Evolutionary conservation across 2,797 vertebrate genomes (phyloP).

Genomic region (Pangasius krempfi): DNA sequence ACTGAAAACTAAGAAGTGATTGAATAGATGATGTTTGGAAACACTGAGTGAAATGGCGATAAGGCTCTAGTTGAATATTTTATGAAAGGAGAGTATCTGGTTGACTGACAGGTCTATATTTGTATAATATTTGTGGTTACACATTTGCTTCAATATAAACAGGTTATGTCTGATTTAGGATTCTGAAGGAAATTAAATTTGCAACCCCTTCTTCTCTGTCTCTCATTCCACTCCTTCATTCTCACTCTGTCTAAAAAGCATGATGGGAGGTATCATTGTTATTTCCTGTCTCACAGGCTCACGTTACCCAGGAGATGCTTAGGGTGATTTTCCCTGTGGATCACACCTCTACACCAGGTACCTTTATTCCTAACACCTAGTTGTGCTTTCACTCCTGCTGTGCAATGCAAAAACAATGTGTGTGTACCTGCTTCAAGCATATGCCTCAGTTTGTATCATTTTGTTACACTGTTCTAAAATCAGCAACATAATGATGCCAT

Average conservation of each 20-base stretch:
- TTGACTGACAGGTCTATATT: background rate
- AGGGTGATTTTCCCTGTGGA: slow-evolving; percentile 38
- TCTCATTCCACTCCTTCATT: background rate
- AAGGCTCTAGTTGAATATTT: background rate
- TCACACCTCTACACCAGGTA: slow-evolving; percentile 44
- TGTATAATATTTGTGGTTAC: background rate
- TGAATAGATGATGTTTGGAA: slow-evolving; percentile 37
- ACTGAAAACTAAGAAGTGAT: background rate
- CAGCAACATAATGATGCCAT: slow-evolving; percentile 41
- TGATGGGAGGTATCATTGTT: background rate
- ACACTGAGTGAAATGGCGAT: background rate
- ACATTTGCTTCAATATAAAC: background rate
- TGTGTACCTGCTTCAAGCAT: background rate
- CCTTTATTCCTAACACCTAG: slow-evolving; percentile 43
- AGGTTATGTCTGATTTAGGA: background rate
- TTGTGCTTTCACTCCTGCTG: slow-evolving; percentile 12
- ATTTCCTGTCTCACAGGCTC: slow-evolving; percentile 37
- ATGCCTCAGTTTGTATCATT: slow-evolving; percentile 32
- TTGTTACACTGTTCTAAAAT: slow-evolving; percentile 30
- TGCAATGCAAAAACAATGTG: slow-evolving; percentile 48
- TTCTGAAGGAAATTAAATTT: background rate
- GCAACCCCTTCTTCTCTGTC: background rate
- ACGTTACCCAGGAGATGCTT: slow-evolving; percentile 43
- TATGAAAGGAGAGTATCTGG: background rate
- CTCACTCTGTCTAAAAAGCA: background rate